Base-by-base conservation (phyloP, 2,797 vertebrate species). In the Hemitrygon akajei region DNA sequence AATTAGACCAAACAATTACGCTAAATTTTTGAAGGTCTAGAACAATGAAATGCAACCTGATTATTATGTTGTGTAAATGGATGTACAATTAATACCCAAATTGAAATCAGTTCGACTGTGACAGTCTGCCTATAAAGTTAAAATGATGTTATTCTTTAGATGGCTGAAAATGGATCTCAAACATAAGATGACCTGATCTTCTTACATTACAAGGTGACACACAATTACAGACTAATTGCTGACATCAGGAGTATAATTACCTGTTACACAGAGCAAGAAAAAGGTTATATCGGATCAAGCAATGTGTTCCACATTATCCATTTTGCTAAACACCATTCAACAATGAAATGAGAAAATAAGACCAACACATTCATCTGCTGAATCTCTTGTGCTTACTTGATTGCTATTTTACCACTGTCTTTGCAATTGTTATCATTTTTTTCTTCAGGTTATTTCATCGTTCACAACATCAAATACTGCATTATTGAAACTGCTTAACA, bases 71-170 rank as follows among this genome's bases (percentile, higher is more conserved):
- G 47, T 93, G 71, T 76, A 58, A 93, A 93, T 25, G 40, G 71
- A 93, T 93, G 40, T 76, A 75, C 73, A 27, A 76, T 93, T 93
- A 93, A 76, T 93, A 14, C 47, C 71, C 91, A 93, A 76, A 93
- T 93, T 93, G 71, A 93, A 76, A 47, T 75, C 91, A 93, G 47
- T 93, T 93, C 71, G 76, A 93, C 91, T 76, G 71, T 76, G 73
- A 76, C 91, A n/a, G 37, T 37, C 86, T 56, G 91, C 20, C 40
- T 56, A 75, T 93, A 76, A 75, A 76, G 91, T 93, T 20, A 75
- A 76, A 92, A 92, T 30, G 60, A 22, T 47, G 47, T 76, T 93
- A 56, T 20, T 71, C 73, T 93, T 58, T 76, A 58, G 47, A 93
- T 47, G 73, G 91, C 91, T 76, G 91, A 16, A 47, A 93, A 76